phyloP scores from a whole-genome alignment of 2,113 vertebrate genomes.

The Carassius carassius region DNA sequence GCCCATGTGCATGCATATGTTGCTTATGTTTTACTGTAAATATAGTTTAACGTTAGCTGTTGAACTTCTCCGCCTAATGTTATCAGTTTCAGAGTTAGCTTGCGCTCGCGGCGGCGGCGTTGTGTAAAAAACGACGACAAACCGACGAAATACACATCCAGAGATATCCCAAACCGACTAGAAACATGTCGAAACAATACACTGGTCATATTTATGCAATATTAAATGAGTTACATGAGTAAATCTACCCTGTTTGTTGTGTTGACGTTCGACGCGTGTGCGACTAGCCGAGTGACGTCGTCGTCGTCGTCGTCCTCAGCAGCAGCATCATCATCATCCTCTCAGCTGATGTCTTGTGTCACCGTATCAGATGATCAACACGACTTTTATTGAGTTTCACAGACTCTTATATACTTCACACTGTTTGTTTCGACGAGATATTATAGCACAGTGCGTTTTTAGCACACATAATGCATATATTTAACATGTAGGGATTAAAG shows the following conservation, averaged over 20 bases:
- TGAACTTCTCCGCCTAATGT: not conserved
- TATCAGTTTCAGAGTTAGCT: slow-evolving; percentile 18
- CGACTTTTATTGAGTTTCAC: not conserved
- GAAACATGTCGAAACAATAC: not conserved
- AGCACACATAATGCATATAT: not conserved
- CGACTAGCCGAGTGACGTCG: slow-evolving; percentile 29
- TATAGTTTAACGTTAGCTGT: not conserved
- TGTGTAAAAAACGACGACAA: not conserved
- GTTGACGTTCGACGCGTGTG: not conserved
- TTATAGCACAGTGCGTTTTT: not conserved
- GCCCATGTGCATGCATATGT: not conserved
- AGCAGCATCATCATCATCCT: not conserved
- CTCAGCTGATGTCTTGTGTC: slow-evolving; percentile 36
- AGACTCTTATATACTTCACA: not conserved
- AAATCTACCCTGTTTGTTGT: not conserved
- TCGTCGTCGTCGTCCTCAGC: slow-evolving; percentile 2
- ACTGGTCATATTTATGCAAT: not conserved
- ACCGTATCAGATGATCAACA: slow-evolving; percentile 15
- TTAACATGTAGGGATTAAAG: not conserved
- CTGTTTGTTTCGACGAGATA: not conserved
- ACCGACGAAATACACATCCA: not conserved
- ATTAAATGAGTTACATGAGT: not conserved
- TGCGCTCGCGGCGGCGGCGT: not conserved
- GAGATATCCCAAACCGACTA: not conserved
- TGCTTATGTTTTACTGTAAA: not conserved